phyloP scores from a whole-genome alignment of 2,113 vertebrate genomes.

The Hemiscyllium ocellatum region DNA sequence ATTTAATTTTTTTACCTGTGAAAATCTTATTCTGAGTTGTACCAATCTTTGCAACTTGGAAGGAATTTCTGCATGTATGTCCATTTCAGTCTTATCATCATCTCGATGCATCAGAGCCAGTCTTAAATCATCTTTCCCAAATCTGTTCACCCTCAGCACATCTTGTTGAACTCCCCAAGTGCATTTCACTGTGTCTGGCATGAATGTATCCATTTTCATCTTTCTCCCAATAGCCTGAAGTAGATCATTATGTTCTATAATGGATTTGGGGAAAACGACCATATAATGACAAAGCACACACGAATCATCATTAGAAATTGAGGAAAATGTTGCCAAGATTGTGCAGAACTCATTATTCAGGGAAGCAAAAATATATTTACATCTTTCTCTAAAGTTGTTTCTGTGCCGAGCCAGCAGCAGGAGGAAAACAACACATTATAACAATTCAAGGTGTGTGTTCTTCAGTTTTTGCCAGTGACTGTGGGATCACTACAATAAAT shows the following conservation, averaged over 20 bases:
- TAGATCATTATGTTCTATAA: neutral
- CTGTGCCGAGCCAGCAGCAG: neutral
- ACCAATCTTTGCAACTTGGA: neutral
- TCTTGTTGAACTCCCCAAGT: neutral
- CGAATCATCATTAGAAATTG: neutral
- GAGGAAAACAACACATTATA: neutral
- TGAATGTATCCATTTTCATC: neutral
- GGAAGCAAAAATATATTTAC: constrained; percentile 23
- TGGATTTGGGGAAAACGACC: neutral
- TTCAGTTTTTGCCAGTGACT: neutral
- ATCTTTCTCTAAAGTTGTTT: neutral
- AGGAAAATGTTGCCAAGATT: neutral
- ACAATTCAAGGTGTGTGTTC: neutral
- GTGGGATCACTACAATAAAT: neutral
- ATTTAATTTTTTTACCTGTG: neutral
- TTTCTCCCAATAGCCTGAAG: neutral
- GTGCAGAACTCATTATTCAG: constrained; percentile 6
- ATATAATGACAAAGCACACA: neutral
- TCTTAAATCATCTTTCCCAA: neutral
- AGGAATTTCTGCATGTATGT: neutral
- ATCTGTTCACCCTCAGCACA: neutral
- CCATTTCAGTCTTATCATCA: neutral
- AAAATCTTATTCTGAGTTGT: too few species aligned
- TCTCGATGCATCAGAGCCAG: neutral
- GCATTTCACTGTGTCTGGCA: neutral